Base-by-base conservation (phyloP, 2,113 vertebrate genomes). In the Psittacara wagleri region DNA sequence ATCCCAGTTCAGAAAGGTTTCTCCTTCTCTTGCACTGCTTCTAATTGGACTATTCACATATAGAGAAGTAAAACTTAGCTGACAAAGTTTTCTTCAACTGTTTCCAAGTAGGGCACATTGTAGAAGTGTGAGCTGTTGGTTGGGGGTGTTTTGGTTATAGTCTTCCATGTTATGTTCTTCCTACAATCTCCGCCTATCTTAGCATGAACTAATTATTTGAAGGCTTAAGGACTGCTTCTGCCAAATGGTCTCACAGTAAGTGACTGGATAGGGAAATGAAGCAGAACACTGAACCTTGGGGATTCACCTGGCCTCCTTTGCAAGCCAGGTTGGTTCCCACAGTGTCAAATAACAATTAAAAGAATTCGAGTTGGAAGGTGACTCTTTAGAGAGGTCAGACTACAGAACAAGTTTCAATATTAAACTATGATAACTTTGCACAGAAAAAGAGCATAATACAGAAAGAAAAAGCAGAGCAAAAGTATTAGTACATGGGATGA, bases 211-310 rank as follows among this genome's bases (percentile, higher is more conserved):
- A 99, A 98, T 99, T 98, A 98, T 98, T 97, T 98, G 90, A 96
- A 97, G 95, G 85, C 89, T 96, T 96, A 80, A 95, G 95, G 94
- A 93, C 95, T 96, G 95, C 95, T 90, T 59, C 83, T 97, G 97
- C 98, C 98, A 98, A 98, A 98, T 98, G 98, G 97, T 80, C 97
- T 98, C 98, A 97, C 98, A 98, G 98, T 98, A 93, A 98, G 98
- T 52, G 54, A 94, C 97, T 33, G 39, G 88, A 80, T 96, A 82
- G 90, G 96, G 97, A 97, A 98, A 98, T 98, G 96, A 97, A 98
- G 96, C 86, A 94, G 97, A 97, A 72, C 91, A 78, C 84, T 88
- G 94, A 97, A 98, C 98, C 98, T 98, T 95, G 80, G 97, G 98
- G 98, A 98, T 91, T 98, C 96, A 95, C 97, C 95, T 98, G 98